Evolutionary conservation across 2,113 vertebrate genomes (phyloP).

Genomic region (Takifugu bimaculatus): DNA sequence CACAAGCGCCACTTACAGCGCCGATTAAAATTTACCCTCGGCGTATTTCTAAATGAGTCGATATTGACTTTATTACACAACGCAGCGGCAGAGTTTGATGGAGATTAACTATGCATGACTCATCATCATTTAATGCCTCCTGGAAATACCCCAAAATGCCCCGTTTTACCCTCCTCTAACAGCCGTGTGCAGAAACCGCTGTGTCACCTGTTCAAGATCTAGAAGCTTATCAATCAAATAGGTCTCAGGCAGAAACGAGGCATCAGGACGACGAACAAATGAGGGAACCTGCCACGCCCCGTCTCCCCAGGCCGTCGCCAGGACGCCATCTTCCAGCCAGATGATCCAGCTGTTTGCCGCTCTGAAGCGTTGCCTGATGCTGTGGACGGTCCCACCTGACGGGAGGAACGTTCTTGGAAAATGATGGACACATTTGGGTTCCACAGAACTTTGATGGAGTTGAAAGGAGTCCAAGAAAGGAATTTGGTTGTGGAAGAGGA

Average conservation of each 20-base stretch:
- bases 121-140: too few relatives aligned
- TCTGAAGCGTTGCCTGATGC: slow-evolving; percentile 22
- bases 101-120: too few relatives aligned
- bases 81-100: too few relatives aligned
- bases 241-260: too few relatives aligned
- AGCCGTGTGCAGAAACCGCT: too few relatives aligned
- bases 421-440: slow-evolving; percentile 28
- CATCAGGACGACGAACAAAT: background rate
- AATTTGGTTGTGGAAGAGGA: background rate
- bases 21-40: background rate
- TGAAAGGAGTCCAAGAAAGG: background rate
- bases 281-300: slow-evolving; percentile 26
- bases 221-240: too few relatives aligned
- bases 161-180: too few relatives aligned
- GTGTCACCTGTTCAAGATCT: too few relatives aligned
- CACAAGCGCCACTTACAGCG: background rate
- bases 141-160: too few relatives aligned
- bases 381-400: slow-evolving; percentile 26
- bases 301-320: slow-evolving; percentile 6
- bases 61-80: background rate
- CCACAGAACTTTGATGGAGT: slow-evolving; percentile 5
- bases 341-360: slow-evolving; percentile 52
- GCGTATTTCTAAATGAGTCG: background rate
- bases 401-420: slow-evolving; percentile 14
- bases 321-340: slow-evolving; percentile 57